Base-by-base conservation (phyloP, 1,140 invertebrate genomes). In the Spodoptera frugiperda region DNA sequence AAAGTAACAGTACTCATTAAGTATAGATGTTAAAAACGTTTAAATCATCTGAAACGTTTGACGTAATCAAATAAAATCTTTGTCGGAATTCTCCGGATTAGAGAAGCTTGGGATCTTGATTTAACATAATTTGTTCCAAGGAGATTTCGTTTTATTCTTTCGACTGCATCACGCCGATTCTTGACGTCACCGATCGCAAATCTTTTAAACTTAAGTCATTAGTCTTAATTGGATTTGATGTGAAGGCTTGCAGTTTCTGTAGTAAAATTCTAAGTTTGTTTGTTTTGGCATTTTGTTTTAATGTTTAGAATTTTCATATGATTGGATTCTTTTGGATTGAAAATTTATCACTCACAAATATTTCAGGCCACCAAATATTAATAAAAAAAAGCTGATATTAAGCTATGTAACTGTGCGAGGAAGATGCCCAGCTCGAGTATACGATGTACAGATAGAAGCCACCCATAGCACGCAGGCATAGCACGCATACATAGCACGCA, bases 1-100 rank as follows among this genome's bases (percentile, higher is more conserved):
- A 75, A 59, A 44, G 53, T 46, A 74, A 74, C 44, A 74, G 71
- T 74, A 61, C 39, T 61, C 71, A 59, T 76, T 67, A 76, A 77
- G 57, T 19, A 70, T 59, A 67, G 53, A 78, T 63, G 70, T 67
- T 73, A 68, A 78, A 74, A 79, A 72, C 57, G 44, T 25, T 78
- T 75, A 76, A 78, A 63, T 68, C 71, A 76, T 78, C 70, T 70
- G 63, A 79, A 78, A 70, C 54, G 76, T 67, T 71, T 59, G 70
- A 73, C 74, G 75, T 84, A 84, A 82, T 84, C 70, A 82, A 84
- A 82, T 82, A 76, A 84, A 78, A 82, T 84, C 76, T 70, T 74
- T 76, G 61, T 70, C 33, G 33, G 33, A 39, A 39, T 6, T 39
- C 33, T 39, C 67, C 51, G 73, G 74, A 78, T 72, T 73, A 81